phyloP scores from a whole-genome alignment of 2,888 invertebrate genomes.

The Acanthacorydalis orientalis region DNA sequence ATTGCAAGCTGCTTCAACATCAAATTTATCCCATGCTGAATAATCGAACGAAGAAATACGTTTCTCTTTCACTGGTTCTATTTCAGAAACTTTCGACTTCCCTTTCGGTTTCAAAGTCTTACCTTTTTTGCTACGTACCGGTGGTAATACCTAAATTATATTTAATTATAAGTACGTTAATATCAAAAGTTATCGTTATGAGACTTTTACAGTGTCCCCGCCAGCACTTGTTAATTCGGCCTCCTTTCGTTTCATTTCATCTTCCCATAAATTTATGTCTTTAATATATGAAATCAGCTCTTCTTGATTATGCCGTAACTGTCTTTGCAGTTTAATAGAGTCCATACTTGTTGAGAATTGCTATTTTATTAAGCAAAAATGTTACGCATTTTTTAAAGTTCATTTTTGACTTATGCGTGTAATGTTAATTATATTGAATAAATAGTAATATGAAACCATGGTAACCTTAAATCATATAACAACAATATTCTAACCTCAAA shows the following conservation, averaged over 20 bases:
- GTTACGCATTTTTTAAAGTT: too few relatives aligned
- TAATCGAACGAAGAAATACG: conserved; percentile 48
- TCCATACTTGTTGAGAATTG: neutral
- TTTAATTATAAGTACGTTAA: too few relatives aligned
- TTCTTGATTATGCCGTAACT: conserved; percentile 52
- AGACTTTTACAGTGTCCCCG: too few relatives aligned
- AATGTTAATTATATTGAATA: too few relatives aligned
- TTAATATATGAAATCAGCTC: conserved; percentile 51
- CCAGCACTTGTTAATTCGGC: conserved; percentile 23
- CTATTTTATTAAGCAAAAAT: too few relatives aligned
- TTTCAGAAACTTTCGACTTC: conserved; percentile 8
- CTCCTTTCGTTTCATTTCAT: conserved; percentile 57
- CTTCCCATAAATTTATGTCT: conserved; percentile 55
- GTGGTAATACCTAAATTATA: conserved; percentile 27
- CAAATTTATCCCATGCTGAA: conserved; percentile 61
- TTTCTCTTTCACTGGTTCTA: conserved; percentile 18
- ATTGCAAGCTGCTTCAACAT: conserved; percentile 54
- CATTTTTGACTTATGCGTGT: too few relatives aligned
- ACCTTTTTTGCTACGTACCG: conserved; percentile 29
- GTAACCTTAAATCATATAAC: too few relatives aligned
- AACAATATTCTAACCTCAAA: too few relatives aligned
- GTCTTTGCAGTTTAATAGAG: conserved; percentile 48
- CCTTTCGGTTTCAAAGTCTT: conserved; percentile 14
- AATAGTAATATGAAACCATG: too few relatives aligned
- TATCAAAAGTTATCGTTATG: too few relatives aligned